These are phyloP conservation scores for Tenualosa ilisha DNA, from an alignment of 2,797 vertebrate genomes.

Conservation along the genomic window DNA sequence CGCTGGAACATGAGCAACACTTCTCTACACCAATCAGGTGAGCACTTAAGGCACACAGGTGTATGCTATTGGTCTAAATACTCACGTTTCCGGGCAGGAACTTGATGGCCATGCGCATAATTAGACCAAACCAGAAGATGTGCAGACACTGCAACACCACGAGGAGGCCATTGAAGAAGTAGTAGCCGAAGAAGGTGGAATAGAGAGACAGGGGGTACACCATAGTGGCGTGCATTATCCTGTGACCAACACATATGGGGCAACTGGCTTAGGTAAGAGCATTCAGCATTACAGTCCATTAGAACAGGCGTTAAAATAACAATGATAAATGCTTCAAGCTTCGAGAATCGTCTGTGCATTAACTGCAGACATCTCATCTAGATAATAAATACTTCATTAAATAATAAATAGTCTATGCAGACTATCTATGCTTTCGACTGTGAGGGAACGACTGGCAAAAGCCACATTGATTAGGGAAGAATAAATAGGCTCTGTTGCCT, in stretches of 20 bases:
- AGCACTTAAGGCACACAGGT: background rate
- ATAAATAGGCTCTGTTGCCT: background rate
- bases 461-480: background rate
- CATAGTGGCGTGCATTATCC: conserved; percentile 88
- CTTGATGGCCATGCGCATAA: conserved; percentile 92
- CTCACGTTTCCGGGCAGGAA: conserved; percentile 91
- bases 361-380: background rate
- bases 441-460: too few species aligned
- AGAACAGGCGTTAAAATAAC: too few species aligned
- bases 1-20: background rate
- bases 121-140: conserved; percentile 92
- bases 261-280: background rate
- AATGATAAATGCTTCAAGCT: background rate
- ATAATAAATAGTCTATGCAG: too few species aligned
- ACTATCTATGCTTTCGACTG: too few species aligned
- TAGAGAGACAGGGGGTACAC: conserved; percentile 86
- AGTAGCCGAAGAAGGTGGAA: conserved; percentile 87
- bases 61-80: background rate
- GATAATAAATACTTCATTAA: background rate
- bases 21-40: background rate
- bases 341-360: background rate
- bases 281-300: background rate
- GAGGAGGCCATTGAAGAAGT: conserved; percentile 93
- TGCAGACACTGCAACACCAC: conserved; percentile 85
- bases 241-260: conserved; percentile 58